Conservation (phyloP, 2,113 vertebrate genomes). For the Dasypus novemcinctus region DNA sequence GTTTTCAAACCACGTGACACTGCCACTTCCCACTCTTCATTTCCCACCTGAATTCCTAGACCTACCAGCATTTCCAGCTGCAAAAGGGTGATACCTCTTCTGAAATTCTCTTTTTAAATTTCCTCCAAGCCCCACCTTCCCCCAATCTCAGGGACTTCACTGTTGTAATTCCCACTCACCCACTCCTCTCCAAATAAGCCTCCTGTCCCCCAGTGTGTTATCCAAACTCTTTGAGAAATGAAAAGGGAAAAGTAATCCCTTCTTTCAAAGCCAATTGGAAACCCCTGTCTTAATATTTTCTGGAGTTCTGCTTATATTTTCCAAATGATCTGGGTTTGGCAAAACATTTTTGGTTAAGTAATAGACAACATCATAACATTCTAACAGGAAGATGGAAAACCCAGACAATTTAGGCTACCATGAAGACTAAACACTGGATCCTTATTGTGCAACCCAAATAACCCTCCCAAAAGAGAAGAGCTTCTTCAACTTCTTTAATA, state of each 20-base stretch:
- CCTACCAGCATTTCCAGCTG: neutral
- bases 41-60: neutral
- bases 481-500: neutral
- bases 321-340: slow-evolving; percentile 48
- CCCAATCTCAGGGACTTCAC: neutral
- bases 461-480: neutral
- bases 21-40: neutral
- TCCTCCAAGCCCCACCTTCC: neutral
- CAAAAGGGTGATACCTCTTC: neutral
- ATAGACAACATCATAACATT: neutral
- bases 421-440: neutral
- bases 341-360: slow-evolving; percentile 17
- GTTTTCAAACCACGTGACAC: neutral
- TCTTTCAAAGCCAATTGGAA: slow-evolving; percentile 41
- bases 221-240: neutral
- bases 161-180: neutral
- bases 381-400: slow-evolving; percentile 1
- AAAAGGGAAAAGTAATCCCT: slow-evolving; percentile 19
- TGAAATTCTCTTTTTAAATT: neutral
- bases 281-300: neutral
- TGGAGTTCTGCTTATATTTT: slow-evolving; percentile 53
- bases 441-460: neutral
- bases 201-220: neutral
- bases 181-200: neutral
- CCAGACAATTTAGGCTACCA: neutral